phyloP scores from a whole-genome alignment of 2,113 vertebrate genomes.

The Myiagra hebetior region DNA sequence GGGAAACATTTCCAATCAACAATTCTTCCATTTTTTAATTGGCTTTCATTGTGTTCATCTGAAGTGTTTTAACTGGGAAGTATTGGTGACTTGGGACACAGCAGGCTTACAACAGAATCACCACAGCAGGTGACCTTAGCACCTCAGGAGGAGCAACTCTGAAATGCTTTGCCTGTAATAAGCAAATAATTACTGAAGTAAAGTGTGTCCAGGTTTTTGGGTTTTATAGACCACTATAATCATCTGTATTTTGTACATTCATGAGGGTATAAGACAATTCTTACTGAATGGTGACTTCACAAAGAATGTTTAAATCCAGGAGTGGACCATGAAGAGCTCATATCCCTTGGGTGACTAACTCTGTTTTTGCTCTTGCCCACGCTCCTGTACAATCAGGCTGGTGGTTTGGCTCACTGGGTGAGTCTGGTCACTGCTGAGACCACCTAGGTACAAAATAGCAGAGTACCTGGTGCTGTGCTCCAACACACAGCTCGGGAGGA shows the following conservation, averaged over 20 bases:
- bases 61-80: not conserved
- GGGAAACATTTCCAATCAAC: not conserved
- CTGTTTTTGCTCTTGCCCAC: not conserved
- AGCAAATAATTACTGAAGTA: not conserved
- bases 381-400: not conserved
- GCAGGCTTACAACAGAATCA: not conserved
- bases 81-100: not conserved
- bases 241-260: not conserved
- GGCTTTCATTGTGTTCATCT: not conserved
- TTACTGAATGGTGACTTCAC: not conserved
- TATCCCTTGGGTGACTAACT: not conserved
- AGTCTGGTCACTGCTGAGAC: not conserved
- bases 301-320: not conserved
- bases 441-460: not conserved
- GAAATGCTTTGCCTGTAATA: not conserved
- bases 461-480: not conserved
- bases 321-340: not conserved
- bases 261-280: not conserved
- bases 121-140: not conserved
- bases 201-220: not conserved
- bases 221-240: not conserved
- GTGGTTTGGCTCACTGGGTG: not conserved
- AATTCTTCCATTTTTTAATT: not conserved
- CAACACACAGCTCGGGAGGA: not conserved
- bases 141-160: not conserved